Evolutionary conservation across 2,797 vertebrate species (phyloP), one percentile per base, ranked within the genome.

Genomic region (Xenentodon cancila): DNA sequence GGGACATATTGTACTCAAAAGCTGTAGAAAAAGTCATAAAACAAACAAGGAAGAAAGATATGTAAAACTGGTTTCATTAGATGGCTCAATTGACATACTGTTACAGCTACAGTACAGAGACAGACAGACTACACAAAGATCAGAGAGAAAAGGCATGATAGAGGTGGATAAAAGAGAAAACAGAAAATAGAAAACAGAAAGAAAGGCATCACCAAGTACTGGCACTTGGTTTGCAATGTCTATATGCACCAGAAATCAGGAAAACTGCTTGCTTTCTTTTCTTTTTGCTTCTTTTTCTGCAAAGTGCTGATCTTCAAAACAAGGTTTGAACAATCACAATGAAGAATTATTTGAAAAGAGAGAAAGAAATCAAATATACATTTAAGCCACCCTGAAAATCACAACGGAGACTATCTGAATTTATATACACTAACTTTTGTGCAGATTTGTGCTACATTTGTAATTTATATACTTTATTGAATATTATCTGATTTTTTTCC

Each of bases 181-280:
- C 57, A 20, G 59, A 45, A 77, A 76, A 63, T 59, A 20, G 59
- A 45, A 63, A 89, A 91, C 82, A 86, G 80, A 83, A 78, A 77
- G 64, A 71, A 20, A 63, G 58, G 44, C 70, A 63, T 79, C 57
- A 57, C 64, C 20, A 77, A 73, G 65, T 21, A 51, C 21, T 48
- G 44, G 27, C 56, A 70, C 48, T 8, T 54, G 58, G 48, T 45
- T 49, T 11, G 53, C 59, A 65, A 84, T 68, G 67, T 74, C 75
- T 50, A 65, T 45, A 77, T 59, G 53, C 67, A 81, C 64, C 72
- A 64, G 69, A 59, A 64, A 25, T 71, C 71, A 75, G 67, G 60
- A 85, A 64, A 80, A 72, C 13, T 27, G n/a, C 0, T 2, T 45
- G n/a, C n/a, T 54, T 52, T 7, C 43, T 62, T 30, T 52, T 20